phyloP scores from a whole-genome alignment of 2,113 vertebrate species.

The Elachura formosa region DNA sequence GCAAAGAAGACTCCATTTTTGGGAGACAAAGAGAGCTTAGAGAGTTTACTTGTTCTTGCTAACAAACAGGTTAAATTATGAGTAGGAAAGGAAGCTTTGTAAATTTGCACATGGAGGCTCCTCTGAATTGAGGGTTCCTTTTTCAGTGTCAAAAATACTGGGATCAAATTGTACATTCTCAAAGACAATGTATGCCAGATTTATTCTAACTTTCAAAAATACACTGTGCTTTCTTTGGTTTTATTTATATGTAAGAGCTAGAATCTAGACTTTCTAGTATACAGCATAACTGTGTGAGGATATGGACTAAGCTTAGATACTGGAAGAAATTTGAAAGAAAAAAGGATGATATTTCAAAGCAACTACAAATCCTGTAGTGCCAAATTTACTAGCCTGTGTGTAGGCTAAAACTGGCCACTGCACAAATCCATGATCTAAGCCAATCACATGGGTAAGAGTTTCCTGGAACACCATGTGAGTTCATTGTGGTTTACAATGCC shows the following conservation, averaged over 20 bases:
- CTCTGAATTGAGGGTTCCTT: background rate
- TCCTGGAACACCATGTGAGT: background rate
- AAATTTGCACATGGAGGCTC: background rate
- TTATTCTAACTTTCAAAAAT: background rate
- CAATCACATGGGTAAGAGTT: background rate
- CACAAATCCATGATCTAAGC: background rate
- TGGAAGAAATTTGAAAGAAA: background rate
- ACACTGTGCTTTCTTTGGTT: background rate
- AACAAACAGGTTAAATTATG: background rate
- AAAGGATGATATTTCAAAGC: background rate
- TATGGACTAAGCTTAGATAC: background rate
- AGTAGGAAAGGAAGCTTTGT: background rate
- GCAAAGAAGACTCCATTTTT: background rate
- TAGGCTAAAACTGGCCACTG: background rate
- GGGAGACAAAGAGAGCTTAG: background rate
- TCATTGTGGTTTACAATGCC: background rate
- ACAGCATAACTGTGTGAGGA: background rate
- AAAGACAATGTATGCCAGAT: background rate
- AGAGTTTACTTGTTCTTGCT: background rate
- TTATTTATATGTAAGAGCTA: background rate
- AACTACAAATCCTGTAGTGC: background rate
- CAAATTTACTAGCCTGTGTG: background rate
- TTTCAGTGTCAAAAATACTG: background rate
- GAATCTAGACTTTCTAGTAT: background rate
- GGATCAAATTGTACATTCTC: background rate